Percentiles rank a stretch among this genome's conserved stretches.
phyloP scores from a whole-genome alignment of 30 jellyfish, hydroid and myxozoan genomes.

The Aurelia aurita region DNA sequence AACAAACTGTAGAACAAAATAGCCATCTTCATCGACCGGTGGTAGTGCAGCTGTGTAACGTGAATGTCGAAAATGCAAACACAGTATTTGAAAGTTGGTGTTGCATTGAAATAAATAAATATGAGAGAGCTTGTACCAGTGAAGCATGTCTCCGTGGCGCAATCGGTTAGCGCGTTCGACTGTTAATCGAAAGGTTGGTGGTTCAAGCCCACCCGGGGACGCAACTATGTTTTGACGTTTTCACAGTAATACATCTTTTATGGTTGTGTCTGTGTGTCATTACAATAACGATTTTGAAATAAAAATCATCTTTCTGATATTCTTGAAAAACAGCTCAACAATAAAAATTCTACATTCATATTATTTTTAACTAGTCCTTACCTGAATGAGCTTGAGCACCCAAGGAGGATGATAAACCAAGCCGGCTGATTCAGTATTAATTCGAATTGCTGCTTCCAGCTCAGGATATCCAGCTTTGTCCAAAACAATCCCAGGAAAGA shows the following conservation, averaged over 20 bases:
- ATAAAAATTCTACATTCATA: too few relatives aligned
- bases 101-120: too few relatives aligned
- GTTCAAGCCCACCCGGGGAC: constrained; percentile 77
- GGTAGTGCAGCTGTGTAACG: too few relatives aligned
- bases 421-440: constrained; percentile 88
- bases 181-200: constrained; percentile 70
- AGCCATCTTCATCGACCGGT: too few relatives aligned
- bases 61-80: too few relatives aligned
- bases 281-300: too few relatives aligned
- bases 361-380: background rate
- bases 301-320: too few relatives aligned
- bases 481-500: constrained; percentile 96
- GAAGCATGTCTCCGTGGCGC: constrained; percentile 66
- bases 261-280: too few relatives aligned
- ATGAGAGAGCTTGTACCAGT: background rate
- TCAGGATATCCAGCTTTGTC: constrained; percentile 99
- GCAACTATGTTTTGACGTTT: background rate
- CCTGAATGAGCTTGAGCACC: constrained; percentile 96
- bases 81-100: too few relatives aligned
- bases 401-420: constrained; percentile 93
- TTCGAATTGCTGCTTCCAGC: constrained; percentile 90
- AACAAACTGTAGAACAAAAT: too few relatives aligned
- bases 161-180: constrained; percentile 74
- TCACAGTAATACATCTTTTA: too few relatives aligned
- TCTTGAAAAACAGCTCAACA: too few relatives aligned